phyloP scores from a whole-genome alignment of 2,113 vertebrate species.

The Epinephelus fuscoguttatus region DNA sequence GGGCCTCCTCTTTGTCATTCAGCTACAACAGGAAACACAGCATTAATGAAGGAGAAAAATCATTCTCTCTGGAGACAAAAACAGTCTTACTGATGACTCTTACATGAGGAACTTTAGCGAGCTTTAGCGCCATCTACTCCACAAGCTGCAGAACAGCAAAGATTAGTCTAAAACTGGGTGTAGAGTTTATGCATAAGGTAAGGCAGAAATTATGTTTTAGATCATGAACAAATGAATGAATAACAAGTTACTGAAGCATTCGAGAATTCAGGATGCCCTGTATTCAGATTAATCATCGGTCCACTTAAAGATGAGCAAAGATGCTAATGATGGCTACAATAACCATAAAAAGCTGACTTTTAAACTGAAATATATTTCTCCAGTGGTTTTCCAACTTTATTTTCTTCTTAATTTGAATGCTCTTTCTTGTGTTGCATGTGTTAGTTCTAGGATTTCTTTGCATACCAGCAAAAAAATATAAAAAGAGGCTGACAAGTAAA shows the following conservation, averaged over 20 bases:
- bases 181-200: not conserved
- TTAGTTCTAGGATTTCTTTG: not conserved
- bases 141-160: not conserved
- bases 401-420: not conserved
- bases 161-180: not conserved
- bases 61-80: not conserved
- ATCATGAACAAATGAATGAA: not conserved
- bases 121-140: too few relatives aligned
- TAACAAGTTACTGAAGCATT: not conserved
- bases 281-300: not conserved
- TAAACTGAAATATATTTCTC: not conserved
- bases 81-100: not conserved
- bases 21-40: conserved; percentile 80
- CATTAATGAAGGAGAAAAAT: not conserved
- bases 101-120: not conserved
- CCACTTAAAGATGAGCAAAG: not conserved
- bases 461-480: not conserved
- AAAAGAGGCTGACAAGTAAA: not conserved
- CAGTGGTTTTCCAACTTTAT: not conserved
- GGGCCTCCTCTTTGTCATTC: conserved; percentile 93
- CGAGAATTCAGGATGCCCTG: not conserved
- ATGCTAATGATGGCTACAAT: not conserved
- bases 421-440: too few relatives aligned
- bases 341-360: not conserved
- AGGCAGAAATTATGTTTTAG: not conserved